Evolutionary conservation across 2,113 vertebrate genomes (phyloP).

Genomic region (Sclerurus mexicanus): DNA sequence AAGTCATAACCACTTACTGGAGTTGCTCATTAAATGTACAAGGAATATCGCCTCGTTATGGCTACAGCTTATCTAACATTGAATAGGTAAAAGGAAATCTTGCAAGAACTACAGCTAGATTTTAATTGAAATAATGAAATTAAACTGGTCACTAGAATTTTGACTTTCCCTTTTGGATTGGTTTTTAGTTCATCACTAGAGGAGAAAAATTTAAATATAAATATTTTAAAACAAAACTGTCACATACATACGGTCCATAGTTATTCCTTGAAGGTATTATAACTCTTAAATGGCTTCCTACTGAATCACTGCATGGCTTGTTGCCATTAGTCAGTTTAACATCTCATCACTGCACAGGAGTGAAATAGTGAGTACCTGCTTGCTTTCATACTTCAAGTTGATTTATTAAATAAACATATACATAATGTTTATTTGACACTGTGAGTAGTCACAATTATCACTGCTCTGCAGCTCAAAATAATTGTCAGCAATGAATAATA

Average conservation of each 20-base stretch:
- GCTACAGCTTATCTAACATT: not conserved
- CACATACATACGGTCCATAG: not conserved
- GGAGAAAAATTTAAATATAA: not conserved
- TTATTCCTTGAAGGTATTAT: not conserved
- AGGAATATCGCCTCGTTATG: not conserved
- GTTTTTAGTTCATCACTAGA: not conserved
- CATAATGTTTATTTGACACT: not conserved
- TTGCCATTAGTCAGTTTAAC: not conserved
- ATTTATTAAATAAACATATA: not conserved
- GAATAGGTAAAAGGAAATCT: not conserved
- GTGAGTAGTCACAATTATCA: not conserved
- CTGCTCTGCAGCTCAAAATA: not conserved
- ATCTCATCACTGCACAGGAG: not conserved
- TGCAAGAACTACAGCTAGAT: not conserved
- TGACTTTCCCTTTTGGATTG: not conserved
- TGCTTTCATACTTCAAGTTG: not conserved
- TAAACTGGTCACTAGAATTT: not conserved
- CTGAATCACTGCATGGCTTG: not conserved
- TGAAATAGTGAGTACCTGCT: not conserved
- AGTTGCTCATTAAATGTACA: not conserved
- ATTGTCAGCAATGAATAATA: not conserved
- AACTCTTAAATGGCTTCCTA: not conserved
- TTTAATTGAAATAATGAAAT: slow-evolving; percentile 10
- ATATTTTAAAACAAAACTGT: not conserved
- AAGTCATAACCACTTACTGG: not conserved